These are phyloP conservation scores for Anthoscopus minutus DNA, from an alignment of 2,113 vertebrate genomes.

Conservation along the genomic window DNA sequence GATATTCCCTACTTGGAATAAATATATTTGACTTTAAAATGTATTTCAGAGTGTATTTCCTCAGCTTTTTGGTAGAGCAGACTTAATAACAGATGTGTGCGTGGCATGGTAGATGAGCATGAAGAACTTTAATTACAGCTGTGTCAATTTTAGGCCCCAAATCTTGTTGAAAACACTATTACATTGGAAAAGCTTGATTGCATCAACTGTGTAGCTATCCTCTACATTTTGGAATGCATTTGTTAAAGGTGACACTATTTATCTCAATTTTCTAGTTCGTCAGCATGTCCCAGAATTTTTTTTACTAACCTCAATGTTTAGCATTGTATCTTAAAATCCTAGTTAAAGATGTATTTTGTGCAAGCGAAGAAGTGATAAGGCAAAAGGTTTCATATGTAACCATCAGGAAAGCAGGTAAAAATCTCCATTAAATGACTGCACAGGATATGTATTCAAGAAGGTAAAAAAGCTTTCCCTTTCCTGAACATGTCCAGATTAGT, in stretches of 20 bases:
- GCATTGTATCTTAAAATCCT: neutral
- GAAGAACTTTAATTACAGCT: constrained; percentile 35
- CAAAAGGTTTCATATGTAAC: neutral
- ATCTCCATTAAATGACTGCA: neutral
- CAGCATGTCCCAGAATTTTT: neutral
- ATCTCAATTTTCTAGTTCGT: neutral
- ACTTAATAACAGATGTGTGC: neutral
- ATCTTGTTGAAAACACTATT: constrained; percentile 25
- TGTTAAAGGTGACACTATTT: constrained; percentile 10
- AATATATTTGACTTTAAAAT: neutral
- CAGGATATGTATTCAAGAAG: neutral
- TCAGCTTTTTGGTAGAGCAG: neutral
- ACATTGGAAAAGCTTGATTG: neutral
- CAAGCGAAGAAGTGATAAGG: neutral
- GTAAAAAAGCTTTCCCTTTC: neutral
- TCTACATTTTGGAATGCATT: neutral
- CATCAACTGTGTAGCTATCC: neutral
- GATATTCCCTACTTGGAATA: neutral
- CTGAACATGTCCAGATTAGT: neutral
- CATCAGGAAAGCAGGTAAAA: neutral
- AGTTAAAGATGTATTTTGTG: neutral
- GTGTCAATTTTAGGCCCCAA: neutral
- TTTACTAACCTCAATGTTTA: neutral
- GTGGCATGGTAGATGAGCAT: neutral
- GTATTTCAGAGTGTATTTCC: neutral